Evolutionary conservation across 2,797 vertebrate genomes (phyloP), one percentile per base, ranked within the genome.

Genomic region (Gambelia wislizenii): DNA sequence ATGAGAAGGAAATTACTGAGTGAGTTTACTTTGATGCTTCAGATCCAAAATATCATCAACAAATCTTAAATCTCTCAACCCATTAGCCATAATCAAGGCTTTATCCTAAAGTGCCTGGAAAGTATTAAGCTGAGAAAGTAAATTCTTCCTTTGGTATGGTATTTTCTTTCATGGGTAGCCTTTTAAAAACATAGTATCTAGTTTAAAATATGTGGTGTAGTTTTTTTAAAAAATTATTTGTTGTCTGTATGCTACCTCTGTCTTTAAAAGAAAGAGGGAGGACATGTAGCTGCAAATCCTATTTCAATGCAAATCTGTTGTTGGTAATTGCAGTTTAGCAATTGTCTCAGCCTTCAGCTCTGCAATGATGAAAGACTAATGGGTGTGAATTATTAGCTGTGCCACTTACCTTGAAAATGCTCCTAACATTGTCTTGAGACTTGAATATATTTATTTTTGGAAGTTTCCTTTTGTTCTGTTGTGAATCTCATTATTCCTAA

Each of bases 311-410:
- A 96, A 93, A 91, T 89, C 91, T 92, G 10, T 95, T 90, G 91
- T 91, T 91, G 83, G 76, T 95, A 96, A 96, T 95, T 96, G 93
- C 90, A 75, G 93, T 94, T 94, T 94, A 93, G 91, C 93, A 95
- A 91, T 92, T 93, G 87, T 93, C 93, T 93, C 90, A 95, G 87
- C 92, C 93, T 95, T 93, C 92, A 93, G 67, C 83, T 86, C 92
- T 95, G 92, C 94, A 91, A 89, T 93, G 94, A 94, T 92, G 78
- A 92, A 94, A 91, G 92, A 95, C 91, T 90, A 94, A 94, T 92
- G 91, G 91, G 70, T 93, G 89, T 93, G 95, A 94, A 91, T 94
- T 95, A 93, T 94, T 89, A 95, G 92, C 92, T 93, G 77, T 84
- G 91, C 90, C 56, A 27, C 87, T 93, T 94, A 84, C 94, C 92